Conservation (phyloP, 1,140 invertebrate species). For the Hylaeus anthracinus region DNA sequence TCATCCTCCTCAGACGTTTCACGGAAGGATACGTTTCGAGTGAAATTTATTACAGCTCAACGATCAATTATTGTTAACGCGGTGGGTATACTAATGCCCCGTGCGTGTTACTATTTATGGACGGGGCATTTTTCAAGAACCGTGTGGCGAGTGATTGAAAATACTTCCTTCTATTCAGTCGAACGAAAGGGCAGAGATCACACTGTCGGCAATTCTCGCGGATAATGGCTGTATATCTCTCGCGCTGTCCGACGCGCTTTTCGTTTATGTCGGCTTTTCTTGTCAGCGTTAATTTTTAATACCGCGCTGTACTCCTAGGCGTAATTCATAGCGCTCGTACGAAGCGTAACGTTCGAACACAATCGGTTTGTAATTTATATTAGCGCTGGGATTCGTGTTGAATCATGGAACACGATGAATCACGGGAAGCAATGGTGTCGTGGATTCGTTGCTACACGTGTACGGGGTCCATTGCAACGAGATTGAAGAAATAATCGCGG, state of each 20-base stretch:
- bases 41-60: neutral
- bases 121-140: constrained; percentile 1
- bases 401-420: constrained; percentile 32
- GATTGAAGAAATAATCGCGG: neutral
- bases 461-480: neutral
- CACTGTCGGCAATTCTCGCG: constrained; percentile 20
- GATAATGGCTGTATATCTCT: constrained; percentile 41
- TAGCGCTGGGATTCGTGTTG: neutral
- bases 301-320: neutral
- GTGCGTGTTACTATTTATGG: neutral
- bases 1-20: neutral
- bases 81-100: neutral
- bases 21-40: neutral
- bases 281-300: constrained; percentile 19
- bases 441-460: neutral
- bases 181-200: constrained; percentile 16
- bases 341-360: constrained; percentile 13
- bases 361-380: constrained; percentile 18
- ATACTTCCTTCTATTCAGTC: constrained; percentile 22
- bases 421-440: constrained; percentile 19
- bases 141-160: constrained; percentile 5
- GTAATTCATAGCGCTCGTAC: constrained; percentile 30
- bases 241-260: constrained; percentile 17
- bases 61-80: constrained; percentile 17
- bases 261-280: constrained; percentile 33